Conservation (phyloP, 2,888 invertebrate species). For the Cheilosia urbana region DNA sequence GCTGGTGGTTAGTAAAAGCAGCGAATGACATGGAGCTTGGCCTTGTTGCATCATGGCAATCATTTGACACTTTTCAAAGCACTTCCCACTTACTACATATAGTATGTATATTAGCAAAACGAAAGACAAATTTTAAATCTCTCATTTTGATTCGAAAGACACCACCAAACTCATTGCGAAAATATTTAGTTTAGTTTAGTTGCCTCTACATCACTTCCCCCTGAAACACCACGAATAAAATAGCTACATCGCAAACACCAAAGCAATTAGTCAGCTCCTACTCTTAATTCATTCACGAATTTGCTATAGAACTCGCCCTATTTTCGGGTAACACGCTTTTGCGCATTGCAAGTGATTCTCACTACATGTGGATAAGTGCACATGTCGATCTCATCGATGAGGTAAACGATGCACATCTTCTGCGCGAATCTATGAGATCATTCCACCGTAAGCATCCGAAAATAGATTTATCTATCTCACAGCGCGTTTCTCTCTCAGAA, state of each 20-base stretch:
- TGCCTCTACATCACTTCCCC: background rate
- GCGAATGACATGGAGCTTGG: no score
- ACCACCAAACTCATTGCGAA: background rate
- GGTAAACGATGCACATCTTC: conserved; percentile 21
- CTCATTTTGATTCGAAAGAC: no score
- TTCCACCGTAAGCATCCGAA: conserved; percentile 25
- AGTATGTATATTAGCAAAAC: no score
- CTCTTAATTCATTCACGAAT: conserved; percentile 37
- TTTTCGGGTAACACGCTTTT: conserved; percentile 21
- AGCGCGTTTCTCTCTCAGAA: background rate
- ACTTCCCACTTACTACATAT: no score
- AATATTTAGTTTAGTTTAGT: background rate
- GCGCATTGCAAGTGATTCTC: background rate
- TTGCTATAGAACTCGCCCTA: conserved; percentile 32
- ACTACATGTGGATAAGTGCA: conserved; percentile 14
- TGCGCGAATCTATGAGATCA: conserved; percentile 48
- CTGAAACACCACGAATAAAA: background rate
- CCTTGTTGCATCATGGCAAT: no score
- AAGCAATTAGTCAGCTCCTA: conserved; percentile 44
- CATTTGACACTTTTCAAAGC: no score
- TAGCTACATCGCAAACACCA: conserved; percentile 23
- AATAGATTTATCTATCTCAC: conserved; percentile 33
- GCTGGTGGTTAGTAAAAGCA: no score
- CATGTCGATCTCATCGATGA: conserved; percentile 36
- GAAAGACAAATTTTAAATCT: no score